Percentiles rank a stretch among this genome's conserved stretches.
These are phyloP conservation scores for Zapornia atra DNA, from an alignment of 2,113 vertebrate genomes.

Conservation along the genomic window DNA sequence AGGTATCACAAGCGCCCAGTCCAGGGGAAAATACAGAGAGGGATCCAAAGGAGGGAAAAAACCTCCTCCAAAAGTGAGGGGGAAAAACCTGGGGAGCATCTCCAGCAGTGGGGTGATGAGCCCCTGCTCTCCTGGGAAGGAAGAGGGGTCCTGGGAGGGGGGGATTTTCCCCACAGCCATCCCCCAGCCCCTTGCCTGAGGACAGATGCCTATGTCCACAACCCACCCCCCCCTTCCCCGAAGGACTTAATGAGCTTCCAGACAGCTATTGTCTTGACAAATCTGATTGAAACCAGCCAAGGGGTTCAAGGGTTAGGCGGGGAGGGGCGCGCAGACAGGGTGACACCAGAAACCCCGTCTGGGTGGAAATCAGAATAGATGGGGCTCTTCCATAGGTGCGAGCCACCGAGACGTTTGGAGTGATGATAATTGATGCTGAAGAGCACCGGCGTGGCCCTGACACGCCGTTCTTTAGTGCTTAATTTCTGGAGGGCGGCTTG, in stretches of 20 bases:
- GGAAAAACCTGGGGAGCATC: neutral
- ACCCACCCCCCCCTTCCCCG: neutral
- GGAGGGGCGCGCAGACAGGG: neutral
- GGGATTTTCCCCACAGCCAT: fast-evolving
- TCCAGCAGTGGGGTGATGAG: fast-evolving
- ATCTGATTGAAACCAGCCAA: slow-evolving; percentile 30
- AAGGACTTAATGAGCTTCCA: slow-evolving; percentile 39
- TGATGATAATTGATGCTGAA: neutral
- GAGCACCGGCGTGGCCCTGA: neutral
- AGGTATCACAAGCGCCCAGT: fast-evolving
- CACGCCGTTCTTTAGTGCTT: neutral
- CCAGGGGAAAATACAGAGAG: fast-evolving
- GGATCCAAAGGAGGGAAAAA: neutral
- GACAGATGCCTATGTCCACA: slow-evolving; percentile 18
- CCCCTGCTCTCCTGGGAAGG: neutral
- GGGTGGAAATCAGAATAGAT: neutral
- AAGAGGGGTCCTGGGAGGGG: neutral
- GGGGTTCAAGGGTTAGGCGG: slow-evolving; percentile 37
- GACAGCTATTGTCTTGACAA: slow-evolving; percentile 51
- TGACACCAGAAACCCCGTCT: neutral
- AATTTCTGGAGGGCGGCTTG: neutral
- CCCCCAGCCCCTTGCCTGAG: neutral
- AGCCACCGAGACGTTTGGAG: neutral
- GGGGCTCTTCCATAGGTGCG: neutral
- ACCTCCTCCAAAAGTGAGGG: neutral